These are phyloP conservation scores for Tenthredo notha DNA, from an alignment of 2,888 invertebrate genomes.

Conservation along the genomic window DNA sequence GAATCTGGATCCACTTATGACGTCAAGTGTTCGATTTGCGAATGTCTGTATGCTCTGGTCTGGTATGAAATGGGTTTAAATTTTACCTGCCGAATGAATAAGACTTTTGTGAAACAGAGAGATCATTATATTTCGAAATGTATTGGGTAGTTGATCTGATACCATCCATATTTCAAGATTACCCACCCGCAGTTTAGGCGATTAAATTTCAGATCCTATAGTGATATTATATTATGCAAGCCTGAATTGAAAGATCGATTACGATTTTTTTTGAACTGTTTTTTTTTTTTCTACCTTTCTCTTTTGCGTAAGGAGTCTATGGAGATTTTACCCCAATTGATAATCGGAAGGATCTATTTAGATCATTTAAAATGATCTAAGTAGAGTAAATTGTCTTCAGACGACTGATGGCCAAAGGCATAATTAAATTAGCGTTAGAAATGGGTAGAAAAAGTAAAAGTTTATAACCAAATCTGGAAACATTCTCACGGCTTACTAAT, in stretches of 20 bases:
- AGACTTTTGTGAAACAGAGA: not conserved
- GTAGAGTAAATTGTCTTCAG: not conserved
- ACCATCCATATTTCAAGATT: not conserved
- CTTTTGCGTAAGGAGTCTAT: not conserved
- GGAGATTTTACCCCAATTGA: not conserved
- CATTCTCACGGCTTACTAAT: not conserved
- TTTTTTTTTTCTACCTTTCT: not conserved
- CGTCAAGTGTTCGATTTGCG: not conserved
- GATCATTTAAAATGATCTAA: not conserved
- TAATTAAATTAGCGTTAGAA: not conserved
- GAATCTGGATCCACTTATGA: conserved; percentile 24
- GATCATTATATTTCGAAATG: not conserved
- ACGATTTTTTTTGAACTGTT: not conserved
- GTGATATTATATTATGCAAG: not conserved
- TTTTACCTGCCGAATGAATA: not conserved
- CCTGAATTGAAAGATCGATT: not conserved
- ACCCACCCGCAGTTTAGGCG: not conserved
- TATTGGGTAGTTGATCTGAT: not conserved
- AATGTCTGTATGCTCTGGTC: not conserved
- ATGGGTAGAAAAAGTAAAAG: not conserved
- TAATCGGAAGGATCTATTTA: not conserved
- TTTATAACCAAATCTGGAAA: not conserved
- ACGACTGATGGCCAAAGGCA: not conserved
- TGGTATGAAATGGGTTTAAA: not conserved
- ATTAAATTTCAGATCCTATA: not conserved